Percentiles rank a stretch among this genome's conserved stretches.
Conservation (phyloP, 2,888 invertebrate genomes). For the Perithous albicinctus region DNA sequence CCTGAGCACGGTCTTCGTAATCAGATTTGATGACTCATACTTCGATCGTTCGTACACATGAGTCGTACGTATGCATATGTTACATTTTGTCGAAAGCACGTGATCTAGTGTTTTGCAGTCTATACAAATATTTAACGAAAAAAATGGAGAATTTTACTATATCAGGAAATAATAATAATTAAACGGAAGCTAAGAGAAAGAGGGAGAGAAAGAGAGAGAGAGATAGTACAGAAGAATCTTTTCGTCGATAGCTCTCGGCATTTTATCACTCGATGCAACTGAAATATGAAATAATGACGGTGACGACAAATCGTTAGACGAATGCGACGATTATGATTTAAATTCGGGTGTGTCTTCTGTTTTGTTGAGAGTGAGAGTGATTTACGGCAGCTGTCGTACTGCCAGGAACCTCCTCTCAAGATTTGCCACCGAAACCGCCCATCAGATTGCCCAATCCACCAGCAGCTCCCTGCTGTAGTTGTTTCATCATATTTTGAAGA, state of each 20-base stretch:
- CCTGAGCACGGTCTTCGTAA: constrained; percentile 26
- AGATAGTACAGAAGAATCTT: neutral
- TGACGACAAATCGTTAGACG: constrained; percentile 48
- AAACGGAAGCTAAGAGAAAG: neutral
- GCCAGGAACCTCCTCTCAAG: constrained; percentile 76
- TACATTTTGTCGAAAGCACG: neutral
- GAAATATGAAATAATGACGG: constrained; percentile 42
- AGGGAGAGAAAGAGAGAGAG: constrained; percentile 4
- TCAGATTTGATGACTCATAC: constrained; percentile 15
- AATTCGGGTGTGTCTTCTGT: constrained; percentile 68
- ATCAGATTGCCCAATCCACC: constrained; percentile 87
- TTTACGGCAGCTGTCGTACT: constrained; percentile 68
- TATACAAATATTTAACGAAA: constrained; percentile 26
- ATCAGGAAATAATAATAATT: neutral
- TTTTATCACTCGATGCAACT: constrained; percentile 28
- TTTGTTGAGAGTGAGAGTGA: constrained; percentile 66
- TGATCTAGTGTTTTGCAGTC: neutral
- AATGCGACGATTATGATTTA: constrained; percentile 45
- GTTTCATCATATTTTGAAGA: constrained; percentile 98
- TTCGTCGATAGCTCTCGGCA: constrained; percentile 16
- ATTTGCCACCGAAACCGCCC: constrained; percentile 87
- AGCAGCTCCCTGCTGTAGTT: constrained; percentile 90
- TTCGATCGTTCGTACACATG: neutral
- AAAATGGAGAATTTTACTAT: neutral
- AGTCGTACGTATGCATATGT: too few species aligned